Percentiles rank a stretch among this genome's conserved stretches.
These are phyloP conservation scores for Polyploca ridens DNA, from an alignment of 2,888 invertebrate species.

Conservation along the genomic window DNA sequence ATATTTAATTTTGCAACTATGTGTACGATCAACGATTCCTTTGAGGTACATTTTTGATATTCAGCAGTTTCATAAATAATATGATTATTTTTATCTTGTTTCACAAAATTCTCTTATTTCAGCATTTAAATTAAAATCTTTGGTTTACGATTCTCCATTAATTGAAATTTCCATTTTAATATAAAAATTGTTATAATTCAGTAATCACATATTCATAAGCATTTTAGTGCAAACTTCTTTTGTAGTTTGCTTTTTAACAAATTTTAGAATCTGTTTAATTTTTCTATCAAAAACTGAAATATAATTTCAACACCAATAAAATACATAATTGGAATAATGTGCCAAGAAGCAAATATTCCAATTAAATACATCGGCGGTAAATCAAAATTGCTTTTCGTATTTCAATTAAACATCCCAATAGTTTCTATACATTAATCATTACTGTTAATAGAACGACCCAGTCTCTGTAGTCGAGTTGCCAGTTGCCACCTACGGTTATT, in stretches of 20 bases:
- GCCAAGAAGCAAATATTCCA: constrained; percentile 47
- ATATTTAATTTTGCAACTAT: constrained; percentile 49
- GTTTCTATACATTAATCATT: constrained; percentile 61
- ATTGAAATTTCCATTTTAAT: too few relatives aligned
- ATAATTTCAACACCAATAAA: constrained; percentile 20
- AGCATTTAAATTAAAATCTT: too few relatives aligned
- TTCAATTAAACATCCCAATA: constrained; percentile 70
- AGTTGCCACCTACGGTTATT: constrained; percentile 41
- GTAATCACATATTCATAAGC: too few relatives aligned
- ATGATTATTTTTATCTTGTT: background rate
- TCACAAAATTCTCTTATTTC: background rate
- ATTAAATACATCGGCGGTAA: constrained; percentile 56
- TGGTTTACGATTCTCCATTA: too few relatives aligned
- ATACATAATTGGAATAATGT: constrained; percentile 39
- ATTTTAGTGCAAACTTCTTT: too few relatives aligned
- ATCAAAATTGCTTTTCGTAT: constrained; percentile 59
- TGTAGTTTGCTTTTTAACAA: too few relatives aligned
- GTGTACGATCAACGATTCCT: constrained; percentile 33
- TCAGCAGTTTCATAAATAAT: background rate
- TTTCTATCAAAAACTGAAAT: background rate
- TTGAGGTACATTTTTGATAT: background rate
- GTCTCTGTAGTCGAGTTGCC: constrained; percentile 30
- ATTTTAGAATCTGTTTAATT: too few relatives aligned
- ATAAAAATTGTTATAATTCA: too few relatives aligned
- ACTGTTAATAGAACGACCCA: constrained; percentile 52